Evolutionary conservation across 2,888 invertebrate genomes (phyloP).

Genomic region (Brassicogethes aeneus): DNA sequence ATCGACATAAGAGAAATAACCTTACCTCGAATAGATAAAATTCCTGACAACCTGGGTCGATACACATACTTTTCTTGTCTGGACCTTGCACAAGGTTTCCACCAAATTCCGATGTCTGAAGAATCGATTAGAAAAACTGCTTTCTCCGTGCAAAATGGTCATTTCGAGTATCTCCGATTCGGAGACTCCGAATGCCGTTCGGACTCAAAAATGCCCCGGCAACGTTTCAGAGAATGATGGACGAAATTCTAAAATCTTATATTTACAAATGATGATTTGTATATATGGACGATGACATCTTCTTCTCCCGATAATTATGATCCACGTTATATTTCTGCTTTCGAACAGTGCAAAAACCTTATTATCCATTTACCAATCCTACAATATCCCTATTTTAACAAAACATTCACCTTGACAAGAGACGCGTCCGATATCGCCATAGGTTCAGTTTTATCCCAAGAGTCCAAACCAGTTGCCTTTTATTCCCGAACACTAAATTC

Average conservation of each 20-base stretch:
- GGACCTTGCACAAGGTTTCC: conserved; percentile 19
- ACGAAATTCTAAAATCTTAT: conserved; percentile 11
- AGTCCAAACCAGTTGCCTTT: too few species aligned
- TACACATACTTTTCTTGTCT: conserved; percentile 16
- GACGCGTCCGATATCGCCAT: too few species aligned
- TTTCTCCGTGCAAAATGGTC: conserved; percentile 15
- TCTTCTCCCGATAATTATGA: neutral
- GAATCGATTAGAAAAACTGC: conserved; percentile 17
- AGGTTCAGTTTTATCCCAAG: too few species aligned
- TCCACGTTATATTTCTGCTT: too few species aligned
- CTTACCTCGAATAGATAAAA: conserved; percentile 17
- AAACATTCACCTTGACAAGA: too few species aligned
- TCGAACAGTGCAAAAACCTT: too few species aligned
- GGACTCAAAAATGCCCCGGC: conserved; percentile 17
- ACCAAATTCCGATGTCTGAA: conserved; percentile 19
- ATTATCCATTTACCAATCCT: too few species aligned
- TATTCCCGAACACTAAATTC: too few species aligned
- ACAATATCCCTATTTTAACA: too few species aligned
- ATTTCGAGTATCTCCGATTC: conserved; percentile 18
- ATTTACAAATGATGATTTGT: neutral
- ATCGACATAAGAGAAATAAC: neutral
- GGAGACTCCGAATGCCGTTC: conserved; percentile 18
- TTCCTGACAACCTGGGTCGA: conserved; percentile 18
- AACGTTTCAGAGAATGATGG: conserved; percentile 20
- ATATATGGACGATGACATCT: neutral